Conservation (phyloP, 2,113 vertebrate genomes). For the Aphyosemion australe region DNA sequence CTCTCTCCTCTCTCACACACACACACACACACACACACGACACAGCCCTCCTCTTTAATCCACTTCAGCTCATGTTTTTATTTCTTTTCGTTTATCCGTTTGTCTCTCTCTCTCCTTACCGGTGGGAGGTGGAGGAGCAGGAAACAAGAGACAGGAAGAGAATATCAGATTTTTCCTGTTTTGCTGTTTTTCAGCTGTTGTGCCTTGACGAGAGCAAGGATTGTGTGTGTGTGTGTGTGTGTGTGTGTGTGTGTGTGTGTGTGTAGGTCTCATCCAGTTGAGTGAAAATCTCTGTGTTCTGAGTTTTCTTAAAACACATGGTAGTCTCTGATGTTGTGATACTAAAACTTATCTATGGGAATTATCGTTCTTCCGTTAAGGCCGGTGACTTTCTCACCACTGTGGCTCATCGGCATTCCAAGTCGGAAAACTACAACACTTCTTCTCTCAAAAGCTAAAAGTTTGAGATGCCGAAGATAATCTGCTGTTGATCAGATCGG, state of each 20-base stretch:
- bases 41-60: constrained; percentile 43
- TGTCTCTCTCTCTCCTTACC: constrained; percentile 7
- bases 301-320: not conserved
- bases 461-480: not conserved
- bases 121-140: constrained; percentile 21
- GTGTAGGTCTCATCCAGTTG: constrained; percentile 17
- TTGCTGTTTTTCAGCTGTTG: constrained; percentile 75
- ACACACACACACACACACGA: not conserved
- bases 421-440: not conserved
- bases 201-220: constrained; percentile 70
- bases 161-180: constrained; percentile 92
- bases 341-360: not conserved
- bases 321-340: constrained; percentile 4
- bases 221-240: not conserved
- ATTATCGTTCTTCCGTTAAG: not conserved
- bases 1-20: not conserved
- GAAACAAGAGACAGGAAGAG: constrained; percentile 78
- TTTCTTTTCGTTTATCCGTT: too few species aligned
- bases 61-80: too few species aligned
- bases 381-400: not conserved
- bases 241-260: constrained; percentile 32
- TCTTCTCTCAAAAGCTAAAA: constrained; percentile 9
- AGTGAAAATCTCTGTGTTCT: constrained; percentile 46
- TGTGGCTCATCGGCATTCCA: too few species aligned
- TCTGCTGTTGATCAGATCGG: not conserved